Evolutionary conservation across 2,797 vertebrate species (phyloP), one percentile per base, ranked within the genome.

Genomic region (Masticophis lateralis): DNA sequence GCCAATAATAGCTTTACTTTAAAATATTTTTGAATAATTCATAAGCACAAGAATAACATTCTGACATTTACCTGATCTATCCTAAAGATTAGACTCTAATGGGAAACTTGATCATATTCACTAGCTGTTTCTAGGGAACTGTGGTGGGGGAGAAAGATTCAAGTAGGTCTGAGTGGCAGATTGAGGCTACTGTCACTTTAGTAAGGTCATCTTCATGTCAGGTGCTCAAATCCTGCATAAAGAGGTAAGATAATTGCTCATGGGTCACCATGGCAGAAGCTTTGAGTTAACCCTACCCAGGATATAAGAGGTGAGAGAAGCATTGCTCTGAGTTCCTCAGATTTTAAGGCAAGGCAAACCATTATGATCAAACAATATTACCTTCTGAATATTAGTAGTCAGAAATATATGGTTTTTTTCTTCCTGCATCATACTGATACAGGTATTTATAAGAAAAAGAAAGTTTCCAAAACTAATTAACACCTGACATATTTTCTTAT

Each of bases 11-110:
- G 28, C n/a, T 94, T 95, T 92, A 87, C 51, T 2, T 0, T 94
- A 95, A 95, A 28, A 87, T 91, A 91, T 69, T 90, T 91, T 14
- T 96, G 94, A 95, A 95, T 96, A 94, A 95, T 96, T 95, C 94
- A 95, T 92, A 87, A 95, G 4, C 22, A 69, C 60, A 91, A 92
- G 89, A 95, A 91, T 95, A 95, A 89, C 93, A 95, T 95, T 92
- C 93, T 95, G 92, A 94, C 90, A 94, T 94, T 95, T 94, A 92
- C 22, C 47, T 94, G 93, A 95, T 92, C 56, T 93, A 95, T 32
- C 61, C 91, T 93, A 92, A 94, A 95, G 79, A 93, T 94, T 95
- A 90, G 27, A 74, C 88, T 94, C 93, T 90, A 92, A 66, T 69
- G 79, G 66, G 86, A 96, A 95, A 95, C 18, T 83, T 92, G 90